Evolutionary conservation across 2,797 vertebrate genomes (phyloP), one percentile per base, ranked within the genome.

Genomic region (Clarias laeviceps): DNA sequence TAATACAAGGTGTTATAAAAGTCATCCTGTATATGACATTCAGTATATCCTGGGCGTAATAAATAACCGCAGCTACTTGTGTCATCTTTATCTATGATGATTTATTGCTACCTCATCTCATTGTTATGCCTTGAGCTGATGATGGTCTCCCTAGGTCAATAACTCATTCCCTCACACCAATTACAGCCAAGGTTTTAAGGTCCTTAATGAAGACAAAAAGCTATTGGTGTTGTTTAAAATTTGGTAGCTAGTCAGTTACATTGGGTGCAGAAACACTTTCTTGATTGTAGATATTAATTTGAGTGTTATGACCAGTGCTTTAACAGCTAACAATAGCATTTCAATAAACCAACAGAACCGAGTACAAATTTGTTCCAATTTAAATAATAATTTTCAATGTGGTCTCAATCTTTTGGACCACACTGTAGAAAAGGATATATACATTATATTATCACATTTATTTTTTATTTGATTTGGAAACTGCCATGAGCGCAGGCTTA

Each of bases 1-100:
- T 73, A 22, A 45, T 45, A 29, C 24, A 50, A 11, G 7, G 80
- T 73, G 77, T 80, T 89, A 90, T 93, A 92, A 92, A 92, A 92
- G 89, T 91, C 90, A 91, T 92, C 93, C 92, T 91, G 88, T 80
- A 88, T 89, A 88, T 91, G 91, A 92, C 92, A 91, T 89, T 92
- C 86, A 84, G 76, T 89, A 92, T 84, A 82, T 77, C 88, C 90
- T 56, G 9, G 68, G 45, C 69, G 54, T 73, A 87, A 86, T 88
- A 83, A 90, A 81, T 77, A 68, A 64, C 59, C n/a, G n/a, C 22
- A 32, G 73, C n/a, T 77, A 81, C 69, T 89, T 87, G 89, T 92
- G 88, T 88, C 90, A 88, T 85, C 84, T 89, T 80, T 77, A 92
- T 90, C 91, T 84, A 86, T 77, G 77, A 87, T 83, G 88, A 88